Evolutionary conservation across 2,113 vertebrate genomes (phyloP).

Genomic region (Megaleporinus macrocephalus): DNA sequence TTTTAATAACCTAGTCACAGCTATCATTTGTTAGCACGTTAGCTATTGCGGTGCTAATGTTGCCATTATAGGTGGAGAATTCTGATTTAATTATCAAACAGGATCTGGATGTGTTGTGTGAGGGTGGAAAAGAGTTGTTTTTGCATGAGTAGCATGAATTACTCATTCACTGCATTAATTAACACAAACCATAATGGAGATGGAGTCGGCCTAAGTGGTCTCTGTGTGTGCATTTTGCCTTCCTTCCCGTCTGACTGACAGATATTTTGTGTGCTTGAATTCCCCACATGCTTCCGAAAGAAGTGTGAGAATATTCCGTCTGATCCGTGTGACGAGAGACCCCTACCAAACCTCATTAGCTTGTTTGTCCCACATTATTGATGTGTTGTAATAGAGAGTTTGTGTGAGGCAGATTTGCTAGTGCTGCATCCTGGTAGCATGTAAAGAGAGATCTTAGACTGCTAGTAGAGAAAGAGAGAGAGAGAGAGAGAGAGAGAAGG

Average conservation of each 20-base stretch:
- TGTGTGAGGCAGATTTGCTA: neutral
- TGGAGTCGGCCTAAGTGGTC: neutral
- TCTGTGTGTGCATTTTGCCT: neutral
- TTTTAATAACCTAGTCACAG: too few species aligned
- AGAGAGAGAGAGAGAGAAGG: neutral
- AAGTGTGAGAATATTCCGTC: constrained; percentile 2
- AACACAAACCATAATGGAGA: neutral
- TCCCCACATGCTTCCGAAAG: neutral
- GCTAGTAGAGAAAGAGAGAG: too few species aligned
- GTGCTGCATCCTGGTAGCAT: neutral
- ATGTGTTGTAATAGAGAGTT: neutral
- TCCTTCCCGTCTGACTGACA: neutral
- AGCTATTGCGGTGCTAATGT: too few species aligned
- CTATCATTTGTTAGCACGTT: too few species aligned
- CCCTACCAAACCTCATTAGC: neutral
- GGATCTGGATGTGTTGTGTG: too few species aligned
- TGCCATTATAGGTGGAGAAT: too few species aligned
- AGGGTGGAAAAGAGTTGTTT: too few species aligned
- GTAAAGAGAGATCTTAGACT: too few species aligned
- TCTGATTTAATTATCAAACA: too few species aligned
- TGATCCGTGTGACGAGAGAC: neutral
- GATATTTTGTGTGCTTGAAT: constrained; percentile 4
- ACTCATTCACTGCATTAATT: neutral
- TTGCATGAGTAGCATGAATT: too few species aligned
- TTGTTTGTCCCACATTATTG: neutral